A percentile compares a stretch with the other conserved stretches of the same genome.
phyloP scores from a whole-genome alignment of 2,797 vertebrate genomes.

The Ispidina picta region DNA sequence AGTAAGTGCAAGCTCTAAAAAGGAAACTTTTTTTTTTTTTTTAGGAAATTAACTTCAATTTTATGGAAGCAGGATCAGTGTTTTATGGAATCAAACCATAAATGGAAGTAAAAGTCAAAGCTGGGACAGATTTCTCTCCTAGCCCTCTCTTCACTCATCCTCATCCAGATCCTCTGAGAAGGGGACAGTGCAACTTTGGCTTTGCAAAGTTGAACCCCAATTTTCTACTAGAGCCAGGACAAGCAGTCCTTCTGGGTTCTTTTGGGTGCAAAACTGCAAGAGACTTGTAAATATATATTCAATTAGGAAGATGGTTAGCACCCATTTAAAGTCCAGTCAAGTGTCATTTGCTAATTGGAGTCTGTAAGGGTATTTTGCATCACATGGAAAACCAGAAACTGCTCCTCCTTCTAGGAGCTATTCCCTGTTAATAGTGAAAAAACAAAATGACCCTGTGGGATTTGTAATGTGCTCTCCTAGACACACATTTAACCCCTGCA shows the following conservation, averaged over 20 bases:
- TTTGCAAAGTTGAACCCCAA: neutral
- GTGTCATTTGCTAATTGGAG: neutral
- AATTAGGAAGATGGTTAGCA: neutral
- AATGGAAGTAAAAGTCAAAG: neutral
- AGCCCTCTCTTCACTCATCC: neutral
- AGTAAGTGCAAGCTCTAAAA: conserved; percentile 32
- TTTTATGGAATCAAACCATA: neutral
- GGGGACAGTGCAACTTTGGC: neutral
- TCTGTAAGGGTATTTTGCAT: neutral
- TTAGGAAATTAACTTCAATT: neutral
- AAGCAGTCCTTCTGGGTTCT: neutral
- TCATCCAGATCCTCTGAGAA: neutral
- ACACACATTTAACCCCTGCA: neutral
- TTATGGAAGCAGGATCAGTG: neutral
- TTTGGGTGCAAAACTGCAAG: neutral
- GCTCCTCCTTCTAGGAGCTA: neutral
- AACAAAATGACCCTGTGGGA: conserved; percentile 3
- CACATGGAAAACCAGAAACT: neutral
- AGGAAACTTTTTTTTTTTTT: neutral
- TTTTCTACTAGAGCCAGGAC: neutral
- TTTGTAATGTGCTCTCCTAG: neutral
- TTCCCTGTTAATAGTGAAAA: neutral
- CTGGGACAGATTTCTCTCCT: neutral
- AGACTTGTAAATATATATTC: neutral
- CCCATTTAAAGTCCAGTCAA: neutral